Base-by-base conservation (phyloP, 53 echinoderm and acorn worm genomes). In the Temnopleurus reevesii region DNA sequence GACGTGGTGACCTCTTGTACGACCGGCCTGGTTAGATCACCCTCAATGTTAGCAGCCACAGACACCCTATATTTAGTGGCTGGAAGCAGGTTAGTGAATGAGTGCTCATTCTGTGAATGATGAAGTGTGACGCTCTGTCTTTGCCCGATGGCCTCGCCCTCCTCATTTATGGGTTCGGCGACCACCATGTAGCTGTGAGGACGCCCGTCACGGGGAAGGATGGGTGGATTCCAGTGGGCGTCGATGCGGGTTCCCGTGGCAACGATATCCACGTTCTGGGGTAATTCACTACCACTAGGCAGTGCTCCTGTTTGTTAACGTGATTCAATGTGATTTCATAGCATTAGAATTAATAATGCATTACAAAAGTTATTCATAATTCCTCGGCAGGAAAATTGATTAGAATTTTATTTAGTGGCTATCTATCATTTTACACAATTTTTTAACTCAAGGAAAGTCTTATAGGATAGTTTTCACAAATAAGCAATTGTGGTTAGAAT, bases 211-310 rank as follows among this genome's bases (percentile, higher is more conserved):
- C 86, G 24, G 25, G 86, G 45, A 34, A 86, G 61, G 12, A 44
- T 9, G 15, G 86, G 86, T 17, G 59, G 38, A 15, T 86, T 43
- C 86, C 86, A 86, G 59, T 44, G 45, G 27, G 46, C 86, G 12
- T 86, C 86, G 25, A 86, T 61, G 12, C 30, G 86, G 25, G 86
- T 86, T 61, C 86, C 86, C n/a, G 86, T 86, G 17, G 86, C 59
- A 60, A 86, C 46, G 27, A 46, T 19, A 13, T 86, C 86, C 18
- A 60, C 61, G 43, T 44, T 61, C 63, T 61, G 86, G 30, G 86
- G 86, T 24, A 13, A 44, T 43, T 59, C 34, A 44, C 61, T 86
- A 24, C 59, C 61, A 34, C 49, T 45, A 3, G 86, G 86, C 26
- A 61, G 43, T 44, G 21, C 46, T 45, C 58, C 86, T 86, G 86